Percentiles rank a stretch among this genome's conserved stretches.
Conservation (phyloP, 1,140 invertebrate species). For the Ectropis grisescens region DNA sequence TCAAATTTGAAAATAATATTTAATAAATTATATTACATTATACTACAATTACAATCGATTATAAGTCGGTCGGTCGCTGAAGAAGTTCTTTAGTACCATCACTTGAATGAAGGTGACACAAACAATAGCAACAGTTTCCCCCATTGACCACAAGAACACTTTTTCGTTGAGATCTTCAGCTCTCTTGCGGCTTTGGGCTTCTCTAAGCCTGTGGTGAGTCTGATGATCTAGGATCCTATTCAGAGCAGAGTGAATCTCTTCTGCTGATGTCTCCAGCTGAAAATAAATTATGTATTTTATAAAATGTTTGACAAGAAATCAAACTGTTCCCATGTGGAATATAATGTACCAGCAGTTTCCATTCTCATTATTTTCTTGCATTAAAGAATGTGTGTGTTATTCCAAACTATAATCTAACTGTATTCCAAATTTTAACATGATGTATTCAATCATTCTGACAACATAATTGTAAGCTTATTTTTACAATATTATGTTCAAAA, state of each 20-base stretch:
- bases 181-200: conserved; percentile 93
- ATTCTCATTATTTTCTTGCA: too few species aligned
- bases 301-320: not conserved
- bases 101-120: conserved; percentile 91
- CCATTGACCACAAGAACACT: conserved; percentile 93
- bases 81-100: conserved; percentile 94
- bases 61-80: conserved; percentile 82
- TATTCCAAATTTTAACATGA: too few species aligned
- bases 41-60: conserved; percentile 48
- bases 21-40: conserved; percentile 34
- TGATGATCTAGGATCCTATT: conserved; percentile 93
- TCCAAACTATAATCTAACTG: too few species aligned
- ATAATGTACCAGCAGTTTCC: too few species aligned
- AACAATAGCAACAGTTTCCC: conserved; percentile 89
- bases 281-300: conserved; percentile 10
- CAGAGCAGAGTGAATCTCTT: conserved; percentile 90
- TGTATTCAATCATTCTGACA: too few species aligned
- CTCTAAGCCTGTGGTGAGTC: conserved; percentile 95
- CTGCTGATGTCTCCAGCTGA: conserved; percentile 92
- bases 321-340: not conserved
- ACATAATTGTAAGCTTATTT: too few species aligned
- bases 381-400: too few species aligned
- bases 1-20: not conserved
- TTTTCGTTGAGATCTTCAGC: conserved; percentile 96
- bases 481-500: too few species aligned